Percentiles rank a stretch among this genome's conserved stretches.
Evolutionary conservation across 2,888 invertebrate species (phyloP).

Genomic region (Pyrrhia umbra): DNA sequence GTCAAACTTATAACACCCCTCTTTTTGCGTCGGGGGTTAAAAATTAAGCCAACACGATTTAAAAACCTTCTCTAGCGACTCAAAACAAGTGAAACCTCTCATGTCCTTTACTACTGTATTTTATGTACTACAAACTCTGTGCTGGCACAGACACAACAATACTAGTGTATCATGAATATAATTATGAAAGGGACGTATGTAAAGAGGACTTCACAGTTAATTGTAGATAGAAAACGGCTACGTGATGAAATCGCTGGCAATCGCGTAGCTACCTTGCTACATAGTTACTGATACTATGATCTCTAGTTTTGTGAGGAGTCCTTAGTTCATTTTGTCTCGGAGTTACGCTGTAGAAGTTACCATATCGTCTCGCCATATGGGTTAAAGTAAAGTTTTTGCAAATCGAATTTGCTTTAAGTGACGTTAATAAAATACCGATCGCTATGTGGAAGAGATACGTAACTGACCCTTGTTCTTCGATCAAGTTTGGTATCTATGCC

Average conservation of each 20-base stretch:
- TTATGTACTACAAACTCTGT: background rate
- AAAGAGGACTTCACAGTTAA: constrained; percentile 41
- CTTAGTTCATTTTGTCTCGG: background rate
- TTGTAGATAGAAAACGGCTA: constrained; percentile 43
- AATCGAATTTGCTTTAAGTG: background rate
- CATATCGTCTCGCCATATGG: too few species aligned
- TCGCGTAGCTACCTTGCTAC: constrained; percentile 37
- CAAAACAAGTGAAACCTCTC: background rate
- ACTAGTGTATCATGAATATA: constrained; percentile 16
- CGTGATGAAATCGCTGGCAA: constrained; percentile 38
- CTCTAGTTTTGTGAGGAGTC: background rate
- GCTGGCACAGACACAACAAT: constrained; percentile 2
- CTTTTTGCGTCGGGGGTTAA: too few species aligned
- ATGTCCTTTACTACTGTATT: background rate
- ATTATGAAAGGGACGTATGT: constrained; percentile 29
- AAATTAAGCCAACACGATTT: too few species aligned
- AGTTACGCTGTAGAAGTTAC: too few species aligned
- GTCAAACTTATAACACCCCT: too few species aligned
- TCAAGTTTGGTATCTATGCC: background rate
- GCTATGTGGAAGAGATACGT: too few species aligned
- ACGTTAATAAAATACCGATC: background rate
- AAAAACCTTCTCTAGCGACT: too few species aligned
- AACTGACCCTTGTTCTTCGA: background rate
- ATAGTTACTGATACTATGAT: constrained; percentile 19
- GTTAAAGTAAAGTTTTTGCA: background rate